Evolutionary conservation across 2,797 vertebrate genomes (phyloP), one percentile per base, ranked within the genome.

Genomic region (Hemitrygon akajei): DNA sequence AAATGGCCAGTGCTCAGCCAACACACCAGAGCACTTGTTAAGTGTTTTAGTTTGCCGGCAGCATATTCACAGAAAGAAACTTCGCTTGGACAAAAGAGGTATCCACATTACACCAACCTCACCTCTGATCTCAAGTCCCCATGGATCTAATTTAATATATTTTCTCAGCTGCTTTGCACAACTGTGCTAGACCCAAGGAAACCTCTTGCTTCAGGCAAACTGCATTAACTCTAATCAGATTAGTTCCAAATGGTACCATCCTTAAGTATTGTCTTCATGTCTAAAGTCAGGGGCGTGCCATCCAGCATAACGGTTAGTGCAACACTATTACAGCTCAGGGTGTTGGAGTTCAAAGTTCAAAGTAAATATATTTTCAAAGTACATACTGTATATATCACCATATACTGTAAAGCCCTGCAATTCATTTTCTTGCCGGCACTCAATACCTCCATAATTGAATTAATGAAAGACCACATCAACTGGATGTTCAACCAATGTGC

Each of bases 141-240:
- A 34, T 2, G 20, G 89, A 73, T 40, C 69, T 71, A 25, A 86
- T 91, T 91, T 91, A 71, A 25, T 73, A 91, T 91, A 73, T 91
- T 91, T 91, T 91, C 63, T 91, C 71, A 91, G 89, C 89, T 91
- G 89, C 34, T 91, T 91, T 25, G 69, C 18, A 91, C 66, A 91
- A 27, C 66, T 73, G 34, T 1, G n/a, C 20, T 22, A 71, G 66
- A 37, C 66, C 63, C n/a, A 37, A 91, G 14, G 16, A 91, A 20
- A 66, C 20, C 60, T 37, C 37, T 69, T n/a, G 86, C 63, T 30
- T 66, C 18, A n/a, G 69, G 40, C 34, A 91, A n/a, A 69, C 37
- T 37, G 63, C 58, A 14, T n/a, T 20, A 89, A 69, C 60, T 37
- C 66, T 66, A 91, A 66, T 34, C 63, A 37, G 89, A 91, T 91